phyloP scores from a whole-genome alignment of 1,140 invertebrate genomes.

The Varroa destructor region DNA sequence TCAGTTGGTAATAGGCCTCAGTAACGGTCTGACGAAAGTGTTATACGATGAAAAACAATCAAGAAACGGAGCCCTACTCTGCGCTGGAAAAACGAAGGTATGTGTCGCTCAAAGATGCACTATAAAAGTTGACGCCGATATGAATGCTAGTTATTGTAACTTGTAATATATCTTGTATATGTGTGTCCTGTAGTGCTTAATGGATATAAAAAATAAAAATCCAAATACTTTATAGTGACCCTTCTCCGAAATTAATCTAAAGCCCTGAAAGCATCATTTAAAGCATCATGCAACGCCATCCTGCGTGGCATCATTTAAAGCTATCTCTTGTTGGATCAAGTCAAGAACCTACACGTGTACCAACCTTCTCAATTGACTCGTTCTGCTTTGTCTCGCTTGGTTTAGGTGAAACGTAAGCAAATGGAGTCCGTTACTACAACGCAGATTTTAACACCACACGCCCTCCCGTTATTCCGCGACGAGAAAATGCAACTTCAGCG shows the following conservation, averaged over 20 bases:
- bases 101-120: neutral
- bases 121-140: too few species aligned
- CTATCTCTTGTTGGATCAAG: too few species aligned
- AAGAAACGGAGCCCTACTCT: constrained; percentile 76
- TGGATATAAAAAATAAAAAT: constrained; percentile 8
- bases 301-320: too few species aligned
- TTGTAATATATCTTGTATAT: neutral
- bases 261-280: too few species aligned
- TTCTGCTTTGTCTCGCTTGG: too few species aligned
- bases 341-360: too few species aligned
- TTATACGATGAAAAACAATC: constrained; percentile 76
- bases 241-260: constrained; percentile 28
- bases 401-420: constrained; percentile 38
- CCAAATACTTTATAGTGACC: constrained; percentile 11
- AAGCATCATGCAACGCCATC: too few species aligned
- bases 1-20: constrained; percentile 83
- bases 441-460: constrained; percentile 94
- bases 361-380: too few species aligned
- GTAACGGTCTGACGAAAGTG: constrained; percentile 75
- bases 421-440: constrained; percentile 69
- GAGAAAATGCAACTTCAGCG: constrained; percentile 73
- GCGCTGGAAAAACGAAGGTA: constrained; percentile 66
- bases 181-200: neutral
- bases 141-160: neutral
- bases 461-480: constrained; percentile 84